Conservation (phyloP, 2,888 invertebrate species). For the Polymixis lichenea region DNA sequence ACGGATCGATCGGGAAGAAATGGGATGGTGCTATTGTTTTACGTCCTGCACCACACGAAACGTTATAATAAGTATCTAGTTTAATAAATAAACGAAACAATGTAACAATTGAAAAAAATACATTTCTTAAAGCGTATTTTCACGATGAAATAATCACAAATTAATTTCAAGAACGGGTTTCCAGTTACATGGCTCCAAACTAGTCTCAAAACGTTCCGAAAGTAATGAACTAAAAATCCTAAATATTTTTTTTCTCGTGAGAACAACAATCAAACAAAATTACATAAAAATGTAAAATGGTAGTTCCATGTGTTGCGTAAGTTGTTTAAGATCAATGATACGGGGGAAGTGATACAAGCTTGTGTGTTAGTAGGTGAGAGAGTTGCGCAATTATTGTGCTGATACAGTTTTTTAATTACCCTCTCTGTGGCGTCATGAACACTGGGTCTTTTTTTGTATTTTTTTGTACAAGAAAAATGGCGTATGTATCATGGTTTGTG, state of each 20-base stretch:
- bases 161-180: not conserved
- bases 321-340: conserved; percentile 59
- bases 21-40: too few species aligned
- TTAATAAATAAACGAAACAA: too few species aligned
- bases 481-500: not conserved
- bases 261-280: conserved; percentile 33
- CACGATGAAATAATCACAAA: not conserved
- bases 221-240: conserved; percentile 26
- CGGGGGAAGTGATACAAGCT: conserved; percentile 58
- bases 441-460: not conserved
- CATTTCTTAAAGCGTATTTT: not conserved
- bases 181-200: conserved; percentile 1
- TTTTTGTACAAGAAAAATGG: not conserved
- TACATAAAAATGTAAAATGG: conserved; percentile 51
- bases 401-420: conserved; percentile 57
- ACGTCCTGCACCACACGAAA: too few species aligned
- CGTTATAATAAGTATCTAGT: too few species aligned
- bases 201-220: conserved; percentile 5
- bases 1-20: too few species aligned
- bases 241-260: conserved; percentile 36
- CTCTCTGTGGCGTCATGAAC: conserved; percentile 40
- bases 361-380: conserved; percentile 78
- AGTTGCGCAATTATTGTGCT: conserved; percentile 61
- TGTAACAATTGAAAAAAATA: not conserved
- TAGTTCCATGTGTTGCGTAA: conserved; percentile 62